Evolutionary conservation across 2,888 invertebrate species (phyloP), one percentile per base, ranked within the genome.

Genomic region (Dolichopus griseipennis): DNA sequence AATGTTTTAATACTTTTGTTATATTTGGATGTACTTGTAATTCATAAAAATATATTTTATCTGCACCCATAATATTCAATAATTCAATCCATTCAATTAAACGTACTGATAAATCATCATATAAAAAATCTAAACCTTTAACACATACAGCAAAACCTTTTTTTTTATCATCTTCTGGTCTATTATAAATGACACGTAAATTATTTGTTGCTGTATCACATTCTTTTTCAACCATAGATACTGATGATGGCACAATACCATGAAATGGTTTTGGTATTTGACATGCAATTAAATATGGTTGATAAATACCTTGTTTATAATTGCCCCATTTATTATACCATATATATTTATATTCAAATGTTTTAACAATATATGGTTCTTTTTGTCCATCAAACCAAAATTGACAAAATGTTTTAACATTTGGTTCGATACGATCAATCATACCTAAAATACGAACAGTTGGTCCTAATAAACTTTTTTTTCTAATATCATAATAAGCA

Each of bases 321-420:
- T 95, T 95, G 69, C 95, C 95, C 95, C 95, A 95, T 81, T 94
- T 94, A 75, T 89, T 89, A 80, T 93, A 92, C 95, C 95, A 95
- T 74, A 95, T 92, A 80, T 95, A 95, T 79, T 94, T 94, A 83
- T 95, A 95, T 81, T 94, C 94, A 74, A 92, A 88, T 27, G 89
- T 90, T 77, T 91, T 90, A 20, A 91, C 88, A 34, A 92, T 86
- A 34, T 90, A 90, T 0, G 94, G 93, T 75, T 91, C 91, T 73
- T 88, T 89, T 74, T 90, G 89, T 61, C 89, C 90, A 74, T 92
- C 91, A 82, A 91, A 95, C 95, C 93, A 95, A 74, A 95, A 86
- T 80, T 92, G 95, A 80, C 93, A 95, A 81, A 88, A 91, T 9
- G 92, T 93, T 74, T 87, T 86, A 34, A 91, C 87, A 68, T 87